Evolutionary conservation across 2,888 invertebrate genomes (phyloP), one percentile per base, ranked within the genome.

Genomic region (Melanotus villosus): DNA sequence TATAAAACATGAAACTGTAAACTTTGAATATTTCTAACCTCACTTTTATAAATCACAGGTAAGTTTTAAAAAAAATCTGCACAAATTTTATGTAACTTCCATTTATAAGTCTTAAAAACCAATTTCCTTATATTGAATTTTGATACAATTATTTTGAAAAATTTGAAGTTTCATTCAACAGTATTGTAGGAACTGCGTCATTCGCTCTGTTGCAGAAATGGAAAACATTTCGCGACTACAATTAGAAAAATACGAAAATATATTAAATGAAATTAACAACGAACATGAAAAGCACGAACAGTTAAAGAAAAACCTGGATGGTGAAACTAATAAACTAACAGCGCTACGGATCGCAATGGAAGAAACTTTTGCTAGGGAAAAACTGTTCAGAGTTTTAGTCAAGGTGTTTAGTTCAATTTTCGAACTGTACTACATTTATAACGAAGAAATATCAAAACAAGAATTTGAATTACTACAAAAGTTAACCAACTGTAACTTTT

Each of bases 401-500:
- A 82, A 83, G 77, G 71, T 83, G 23, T 84, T 81, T 69, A 72
- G 73, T 67, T 75, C 79, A 59, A 23, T 81, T 43, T 68, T 75
- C 21, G 80, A 81, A 34, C 63, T 82, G 12, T 71, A 74, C 26
- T 69, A 77, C 56, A 70, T 83, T 12, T 80, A 80, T 62, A 68
- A 72, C 9, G 74, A 75, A 38, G 78, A 79, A 68, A 59, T 79
- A n/a, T 23, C 64, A 2, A 71, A 74, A 32, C 59, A 57, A 19
- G 76, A 75, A 66, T 32, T 75, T 0, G 47, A 72, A 36, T 56
- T 54, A 21, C 65, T 76, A 5, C 18, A 36, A 18, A 73, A 68
- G 21, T 54, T 58, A 32, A 58, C 75, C 14, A 70, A 75, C 65
- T 72, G 70, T 21, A 81, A 80, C 58, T 82, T 77, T 76, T 83